Evolutionary conservation across 2,888 invertebrate species (phyloP).

Genomic region (Itoplectis maculator): DNA sequence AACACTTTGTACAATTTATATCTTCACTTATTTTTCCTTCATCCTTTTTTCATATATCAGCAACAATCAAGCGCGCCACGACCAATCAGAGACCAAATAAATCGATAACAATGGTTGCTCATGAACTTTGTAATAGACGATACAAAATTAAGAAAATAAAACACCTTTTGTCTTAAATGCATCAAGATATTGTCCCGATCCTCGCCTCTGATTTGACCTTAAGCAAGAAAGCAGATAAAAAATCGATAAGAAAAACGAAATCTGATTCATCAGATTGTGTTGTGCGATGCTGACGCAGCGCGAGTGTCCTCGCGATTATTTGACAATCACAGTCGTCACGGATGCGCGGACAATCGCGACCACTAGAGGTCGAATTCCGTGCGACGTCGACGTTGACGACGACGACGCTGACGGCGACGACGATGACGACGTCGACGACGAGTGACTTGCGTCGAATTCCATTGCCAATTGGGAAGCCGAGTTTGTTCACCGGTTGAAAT

Average conservation of each 20-base stretch:
- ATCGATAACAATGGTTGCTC: no score
- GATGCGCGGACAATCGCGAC: neutral
- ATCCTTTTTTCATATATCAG: neutral
- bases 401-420: no score
- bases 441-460: conserved; percentile 10
- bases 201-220: neutral
- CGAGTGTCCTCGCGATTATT: conserved; percentile 9
- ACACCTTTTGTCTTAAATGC: no score
- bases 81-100: no score
- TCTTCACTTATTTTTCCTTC: neutral
- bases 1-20: no score
- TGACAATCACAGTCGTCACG: conserved; percentile 15
- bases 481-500: neutral
- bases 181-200: neutral
- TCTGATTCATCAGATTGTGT: neutral
- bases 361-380: neutral
- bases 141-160: neutral
- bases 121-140: no score
- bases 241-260: neutral
- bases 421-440: no score
- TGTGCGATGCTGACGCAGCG: neutral
- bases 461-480: neutral
- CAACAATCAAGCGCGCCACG: no score
- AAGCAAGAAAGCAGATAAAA: neutral
- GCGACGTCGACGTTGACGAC: neutral